Evolutionary conservation across 2,888 invertebrate genomes (phyloP).

Genomic region (Osmoderma eremita): DNA sequence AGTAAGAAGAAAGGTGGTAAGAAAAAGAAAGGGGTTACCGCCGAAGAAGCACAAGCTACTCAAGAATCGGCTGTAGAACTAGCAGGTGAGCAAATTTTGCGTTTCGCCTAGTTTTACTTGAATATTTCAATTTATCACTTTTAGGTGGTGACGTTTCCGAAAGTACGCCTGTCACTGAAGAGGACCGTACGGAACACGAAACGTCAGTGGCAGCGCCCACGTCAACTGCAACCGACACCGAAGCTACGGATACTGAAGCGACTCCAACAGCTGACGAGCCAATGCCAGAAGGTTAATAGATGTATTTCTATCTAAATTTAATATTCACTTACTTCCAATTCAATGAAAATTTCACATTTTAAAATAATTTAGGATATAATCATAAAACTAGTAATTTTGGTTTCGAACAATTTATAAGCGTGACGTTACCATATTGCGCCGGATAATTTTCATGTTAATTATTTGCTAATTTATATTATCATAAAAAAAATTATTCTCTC

Average conservation of each 20-base stretch:
- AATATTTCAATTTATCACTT: background rate
- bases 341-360: background rate
- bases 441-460: no score
- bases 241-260: constrained; percentile 10
- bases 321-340: background rate
- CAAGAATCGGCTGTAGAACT: constrained; percentile 38
- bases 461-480: no score
- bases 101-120: constrained; percentile 2
- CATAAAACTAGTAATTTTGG: no score
- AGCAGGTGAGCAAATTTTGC: constrained; percentile 2
- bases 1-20: constrained; percentile 48
- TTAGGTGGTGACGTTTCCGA: constrained; percentile 11
- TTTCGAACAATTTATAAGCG: no score
- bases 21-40: constrained; percentile 56
- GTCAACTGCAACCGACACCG: constrained; percentile 6
- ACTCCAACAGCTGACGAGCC: background rate
- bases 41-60: constrained; percentile 42
- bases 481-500: no score
- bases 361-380: no score
- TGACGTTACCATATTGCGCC: no score
- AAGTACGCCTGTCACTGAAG: constrained; percentile 15
- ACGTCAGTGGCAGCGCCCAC: constrained; percentile 7
- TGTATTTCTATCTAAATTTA: background rate
- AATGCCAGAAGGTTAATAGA: constrained; percentile 25
- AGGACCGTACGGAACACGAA: constrained; percentile 35